These are phyloP conservation scores for Aptenodytes patagonicus DNA, from an alignment of 2,113 vertebrate species.

Conservation along the genomic window DNA sequence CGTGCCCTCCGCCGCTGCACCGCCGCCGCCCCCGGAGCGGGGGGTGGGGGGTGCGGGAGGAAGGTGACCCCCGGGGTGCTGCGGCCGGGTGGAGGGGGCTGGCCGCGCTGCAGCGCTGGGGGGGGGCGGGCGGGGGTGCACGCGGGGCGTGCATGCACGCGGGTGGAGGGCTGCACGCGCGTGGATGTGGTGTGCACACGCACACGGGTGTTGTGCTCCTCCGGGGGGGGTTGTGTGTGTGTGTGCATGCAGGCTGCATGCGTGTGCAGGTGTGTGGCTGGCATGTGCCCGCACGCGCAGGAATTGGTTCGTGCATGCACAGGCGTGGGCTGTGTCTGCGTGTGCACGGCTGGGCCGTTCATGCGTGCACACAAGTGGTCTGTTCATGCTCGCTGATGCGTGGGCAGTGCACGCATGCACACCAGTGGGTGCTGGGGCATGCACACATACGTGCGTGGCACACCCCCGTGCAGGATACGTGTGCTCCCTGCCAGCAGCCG, in stretches of 20 bases:
- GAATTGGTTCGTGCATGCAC: fast-evolving
- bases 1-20: too few relatives aligned
- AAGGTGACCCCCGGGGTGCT: too few relatives aligned
- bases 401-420: background rate
- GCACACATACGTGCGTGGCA: background rate
- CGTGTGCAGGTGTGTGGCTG: background rate
- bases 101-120: too few relatives aligned
- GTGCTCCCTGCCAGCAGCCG: background rate
- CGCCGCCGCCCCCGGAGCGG: too few relatives aligned
- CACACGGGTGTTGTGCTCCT: background rate
- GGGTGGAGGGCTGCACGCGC: background rate
- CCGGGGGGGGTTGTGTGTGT: too few relatives aligned
- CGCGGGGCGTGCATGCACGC: too few relatives aligned
- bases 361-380: fast-evolving
- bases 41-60: too few relatives aligned
- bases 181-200: background rate
- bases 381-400: fast-evolving
- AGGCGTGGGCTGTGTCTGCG: fast-evolving
- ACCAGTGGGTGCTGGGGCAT: background rate
- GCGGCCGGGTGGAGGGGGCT: too few relatives aligned
- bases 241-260: too few relatives aligned
- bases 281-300: background rate
- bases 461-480: fast-evolving
- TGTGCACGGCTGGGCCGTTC: background rate
- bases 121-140: too few relatives aligned